A percentile compares a stretch with the other conserved stretches of the same genome.
Conservation (phyloP, 2,113 vertebrate genomes). For the Gorilla gorilla region DNA sequence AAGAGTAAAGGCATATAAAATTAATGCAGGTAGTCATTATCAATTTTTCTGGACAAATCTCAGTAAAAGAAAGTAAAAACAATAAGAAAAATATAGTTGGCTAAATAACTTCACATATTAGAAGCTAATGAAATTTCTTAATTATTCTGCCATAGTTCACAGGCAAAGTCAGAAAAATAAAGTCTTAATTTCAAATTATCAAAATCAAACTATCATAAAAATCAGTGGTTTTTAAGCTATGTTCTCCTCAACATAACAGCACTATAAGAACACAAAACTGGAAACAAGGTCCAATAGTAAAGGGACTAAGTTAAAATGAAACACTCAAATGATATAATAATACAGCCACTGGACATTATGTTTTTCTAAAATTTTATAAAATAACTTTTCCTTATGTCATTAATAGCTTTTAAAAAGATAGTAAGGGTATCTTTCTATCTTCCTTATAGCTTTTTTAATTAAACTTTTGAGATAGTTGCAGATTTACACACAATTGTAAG, state of each 20-base stretch:
- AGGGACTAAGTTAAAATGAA: neutral
- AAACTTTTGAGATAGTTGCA: neutral
- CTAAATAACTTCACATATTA: neutral
- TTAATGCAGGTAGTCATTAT: neutral
- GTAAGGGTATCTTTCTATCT: neutral
- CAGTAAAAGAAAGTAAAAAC: neutral
- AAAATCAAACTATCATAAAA: conserved; percentile 51
- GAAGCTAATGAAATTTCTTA: neutral
- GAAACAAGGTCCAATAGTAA: neutral
- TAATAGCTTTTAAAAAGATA: neutral
- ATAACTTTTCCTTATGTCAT: neutral
- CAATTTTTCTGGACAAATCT: conserved; percentile 32
- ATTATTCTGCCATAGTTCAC: neutral
- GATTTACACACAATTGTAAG: neutral
- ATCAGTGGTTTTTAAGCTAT: conserved; percentile 16
- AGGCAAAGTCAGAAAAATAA: neutral
- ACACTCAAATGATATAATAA: neutral
- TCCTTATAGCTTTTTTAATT: neutral
- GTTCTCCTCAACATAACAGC: neutral
- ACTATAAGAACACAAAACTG: conserved; percentile 7
- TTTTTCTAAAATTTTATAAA: conserved; percentile 16
- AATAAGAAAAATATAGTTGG: neutral
- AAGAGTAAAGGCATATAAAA: neutral
- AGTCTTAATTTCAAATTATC: conserved; percentile 33
- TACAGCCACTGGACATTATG: neutral